Evolutionary conservation across 2,113 vertebrate genomes (phyloP).

Genomic region (Anguilla japonica): DNA sequence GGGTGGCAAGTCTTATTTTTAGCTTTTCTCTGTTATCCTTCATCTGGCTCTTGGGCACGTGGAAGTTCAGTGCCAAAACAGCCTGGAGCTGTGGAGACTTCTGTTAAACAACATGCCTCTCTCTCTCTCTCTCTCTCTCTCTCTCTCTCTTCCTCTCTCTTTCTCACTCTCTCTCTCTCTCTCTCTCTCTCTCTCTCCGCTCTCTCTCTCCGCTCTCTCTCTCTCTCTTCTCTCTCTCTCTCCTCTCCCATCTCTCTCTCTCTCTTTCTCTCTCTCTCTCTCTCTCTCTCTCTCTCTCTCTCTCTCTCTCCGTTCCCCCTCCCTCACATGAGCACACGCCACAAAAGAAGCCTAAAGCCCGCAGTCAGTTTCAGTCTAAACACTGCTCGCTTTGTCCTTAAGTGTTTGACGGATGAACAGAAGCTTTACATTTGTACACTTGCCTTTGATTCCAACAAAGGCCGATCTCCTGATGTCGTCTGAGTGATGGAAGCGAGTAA

Average conservation of each 20-base stretch:
- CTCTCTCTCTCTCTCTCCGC: not conserved
- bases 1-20: constrained; percentile 53
- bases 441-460: no score
- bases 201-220: constrained; percentile 44
- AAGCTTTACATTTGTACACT: not conserved
- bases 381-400: not conserved
- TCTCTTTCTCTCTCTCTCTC: constrained; percentile 28
- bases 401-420: not conserved
- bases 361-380: not conserved
- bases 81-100: constrained; percentile 36
- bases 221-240: constrained; percentile 39
- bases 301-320: constrained; percentile 13
- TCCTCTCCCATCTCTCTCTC: no score
- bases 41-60: constrained; percentile 2
- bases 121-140: constrained; percentile 36
- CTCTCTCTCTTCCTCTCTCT: no score
- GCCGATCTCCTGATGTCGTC: no score
- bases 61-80: constrained; percentile 16
- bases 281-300: constrained; percentile 43
- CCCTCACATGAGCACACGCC: not conserved
- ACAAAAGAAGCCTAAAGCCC: not conserved
- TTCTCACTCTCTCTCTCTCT: no score
- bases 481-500: not conserved
- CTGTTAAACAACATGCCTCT: constrained; percentile 44
- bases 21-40: constrained; percentile 40